A percentile compares a stretch with the other conserved stretches of the same genome.
These are phyloP conservation scores for Neostethus bicornis DNA, from an alignment of 2,797 vertebrate species.

Conservation along the genomic window DNA sequence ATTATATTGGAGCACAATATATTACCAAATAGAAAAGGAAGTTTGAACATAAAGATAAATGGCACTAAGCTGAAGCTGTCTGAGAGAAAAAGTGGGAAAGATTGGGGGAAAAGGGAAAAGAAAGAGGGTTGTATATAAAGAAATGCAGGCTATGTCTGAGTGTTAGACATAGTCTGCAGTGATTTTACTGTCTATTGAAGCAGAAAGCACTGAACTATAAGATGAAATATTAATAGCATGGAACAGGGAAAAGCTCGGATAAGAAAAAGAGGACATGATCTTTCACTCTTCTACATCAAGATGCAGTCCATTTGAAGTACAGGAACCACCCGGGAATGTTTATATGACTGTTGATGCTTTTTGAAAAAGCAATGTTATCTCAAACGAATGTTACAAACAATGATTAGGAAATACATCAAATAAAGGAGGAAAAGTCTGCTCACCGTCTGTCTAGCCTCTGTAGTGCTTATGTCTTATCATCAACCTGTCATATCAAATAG, in stretches of 20 bases:
- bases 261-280: constrained; percentile 67
- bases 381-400: constrained; percentile 32
- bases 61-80: constrained; percentile 46
- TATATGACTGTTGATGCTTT: constrained; percentile 39
- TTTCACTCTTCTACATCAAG: constrained; percentile 64
- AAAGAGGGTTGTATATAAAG: constrained; percentile 45
- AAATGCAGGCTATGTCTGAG: constrained; percentile 66
- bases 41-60: constrained; percentile 70
- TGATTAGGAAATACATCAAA: constrained; percentile 28
- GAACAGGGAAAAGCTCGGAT: constrained; percentile 69
- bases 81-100: constrained; percentile 29
- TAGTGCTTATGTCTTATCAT: constrained; percentile 37
- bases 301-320: constrained; percentile 54
- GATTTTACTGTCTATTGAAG: constrained; percentile 79
- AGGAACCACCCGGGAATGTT: constrained; percentile 32
- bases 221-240: constrained; percentile 78
- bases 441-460: constrained; percentile 38
- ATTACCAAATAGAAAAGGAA: constrained; percentile 44
- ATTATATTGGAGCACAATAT: constrained; percentile 57
- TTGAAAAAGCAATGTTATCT: constrained; percentile 26
- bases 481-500: constrained; percentile 29
- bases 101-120: constrained; percentile 12
- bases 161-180: constrained; percentile 70
- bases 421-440: constrained; percentile 8
- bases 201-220: constrained; percentile 77